Evolutionary conservation across 2,113 vertebrate genomes (phyloP), one percentile per base, ranked within the genome.

Genomic region (Mystacornis crossleyi): DNA sequence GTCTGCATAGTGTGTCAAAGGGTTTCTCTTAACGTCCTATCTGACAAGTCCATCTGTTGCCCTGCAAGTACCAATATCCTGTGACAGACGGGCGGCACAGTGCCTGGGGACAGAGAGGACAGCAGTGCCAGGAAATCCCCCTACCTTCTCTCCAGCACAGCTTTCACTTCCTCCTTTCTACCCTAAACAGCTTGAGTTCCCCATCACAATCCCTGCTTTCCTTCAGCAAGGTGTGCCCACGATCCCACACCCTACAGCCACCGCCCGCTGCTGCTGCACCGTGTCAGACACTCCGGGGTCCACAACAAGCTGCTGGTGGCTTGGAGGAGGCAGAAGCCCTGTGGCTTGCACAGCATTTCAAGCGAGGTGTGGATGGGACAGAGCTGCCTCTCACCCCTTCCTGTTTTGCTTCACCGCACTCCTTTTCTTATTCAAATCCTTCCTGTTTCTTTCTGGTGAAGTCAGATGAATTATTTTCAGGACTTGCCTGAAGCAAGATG

Each of bases 31-130:
- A 72, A 47, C 13, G 4, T 0, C 19, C 33, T 61, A n/a, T 48
- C 38, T 81, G 82, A 77, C 50, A 54, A 89, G 42, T 77, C 64
- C 90, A 58, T 89, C 67, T 73, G 47, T 33, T 81, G 42, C 60
- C 42, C 72, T 83, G 47, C 55, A 83, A 81, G 80, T 66, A 81
- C 47, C 66, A 77, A 91, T 95, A 38, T 34, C 18, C 62, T 0
- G 0, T 36, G 81, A 64, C 66, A 93, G 73, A 79, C 0, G 0
- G 48, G 14, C 1, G 0, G 33, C 3, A 1, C 0, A 0, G 60
- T 81, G 81, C 45, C 89, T 70, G 57, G 29, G 67, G 64, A 78
- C 55, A 71, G 34, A 66, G 48, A 61, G 47, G 51, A 21, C 24
- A 66, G 55, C 65, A 55, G 48, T 26, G 42, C 57, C 85, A 90